phyloP scores from a whole-genome alignment of 2,888 invertebrate species.

The Erannis defoliaria region DNA sequence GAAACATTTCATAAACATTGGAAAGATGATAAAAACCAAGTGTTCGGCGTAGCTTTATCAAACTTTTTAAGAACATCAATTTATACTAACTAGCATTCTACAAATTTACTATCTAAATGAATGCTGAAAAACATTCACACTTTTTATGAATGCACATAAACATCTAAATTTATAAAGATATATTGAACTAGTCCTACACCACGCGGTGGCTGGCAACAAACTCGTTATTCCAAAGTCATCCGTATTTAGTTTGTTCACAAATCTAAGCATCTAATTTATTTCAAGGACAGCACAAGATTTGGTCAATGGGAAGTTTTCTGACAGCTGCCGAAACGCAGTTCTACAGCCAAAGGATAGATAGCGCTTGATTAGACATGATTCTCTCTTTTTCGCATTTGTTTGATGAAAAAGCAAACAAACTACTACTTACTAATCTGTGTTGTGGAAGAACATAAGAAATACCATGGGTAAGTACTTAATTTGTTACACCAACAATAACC shows the following conservation, averaged over 20 bases:
- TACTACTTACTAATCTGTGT: too few species aligned
- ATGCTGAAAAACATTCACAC: constrained; percentile 78
- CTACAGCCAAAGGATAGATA: too few species aligned
- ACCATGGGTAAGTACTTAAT: too few species aligned
- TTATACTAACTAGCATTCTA: constrained; percentile 86
- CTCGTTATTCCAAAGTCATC: constrained; percentile 63
- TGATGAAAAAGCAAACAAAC: too few species aligned
- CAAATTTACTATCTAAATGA: constrained; percentile 84
- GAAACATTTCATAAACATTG: constrained; percentile 49
- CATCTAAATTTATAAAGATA: constrained; percentile 77
- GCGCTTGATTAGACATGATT: too few species aligned
- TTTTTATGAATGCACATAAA: constrained; percentile 79
- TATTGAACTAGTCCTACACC: constrained; percentile 80
- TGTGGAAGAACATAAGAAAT: too few species aligned
- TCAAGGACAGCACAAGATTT: constrained; percentile 26
- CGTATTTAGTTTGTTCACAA: constrained; percentile 43
- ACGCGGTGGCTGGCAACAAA: constrained; percentile 74
- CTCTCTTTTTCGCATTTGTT: too few species aligned
- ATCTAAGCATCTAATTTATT: constrained; percentile 41
- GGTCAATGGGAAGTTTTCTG: too few species aligned
- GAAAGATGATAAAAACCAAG: constrained; percentile 43
- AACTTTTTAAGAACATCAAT: constrained; percentile 73
- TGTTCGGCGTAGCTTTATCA: constrained; percentile 46
- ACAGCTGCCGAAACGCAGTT: too few species aligned
- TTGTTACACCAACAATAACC: too few species aligned